A percentile compares a stretch with the other conserved stretches of the same genome.
phyloP scores from a whole-genome alignment of 1,140 invertebrate genomes.

The Bombus confusus region DNA sequence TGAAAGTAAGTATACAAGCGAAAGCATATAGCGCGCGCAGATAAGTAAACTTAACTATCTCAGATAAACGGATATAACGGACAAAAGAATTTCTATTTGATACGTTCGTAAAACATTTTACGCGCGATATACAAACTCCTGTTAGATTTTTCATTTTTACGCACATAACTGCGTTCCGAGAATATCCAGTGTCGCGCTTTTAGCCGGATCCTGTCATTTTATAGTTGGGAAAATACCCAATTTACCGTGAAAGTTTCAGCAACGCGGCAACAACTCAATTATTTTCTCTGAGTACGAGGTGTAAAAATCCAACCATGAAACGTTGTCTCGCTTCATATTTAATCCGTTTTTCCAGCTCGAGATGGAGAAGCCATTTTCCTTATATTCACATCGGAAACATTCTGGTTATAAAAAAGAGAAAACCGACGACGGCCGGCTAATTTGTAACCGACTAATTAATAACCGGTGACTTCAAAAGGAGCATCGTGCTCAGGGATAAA shows the following conservation, averaged over 20 bases:
- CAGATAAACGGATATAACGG: neutral
- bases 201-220: neutral
- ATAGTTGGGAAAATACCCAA: conserved; percentile 30
- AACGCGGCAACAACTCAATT: conserved; percentile 37
- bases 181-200: neutral
- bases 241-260: conserved; percentile 38
- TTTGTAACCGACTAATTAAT: conserved; percentile 28
- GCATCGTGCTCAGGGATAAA: neutral
- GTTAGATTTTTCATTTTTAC: neutral
- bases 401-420: neutral
- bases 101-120: neutral
- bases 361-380: conserved; percentile 32
- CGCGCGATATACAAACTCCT: neutral
- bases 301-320: conserved; percentile 37
- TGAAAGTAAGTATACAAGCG: too few species aligned
- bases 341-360: conserved; percentile 19
- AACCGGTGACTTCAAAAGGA: neutral
- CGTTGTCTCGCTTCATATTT: conserved; percentile 1
- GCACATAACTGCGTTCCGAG: too few species aligned
- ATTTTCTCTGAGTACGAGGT: conserved; percentile 5
- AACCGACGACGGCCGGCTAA: neutral
- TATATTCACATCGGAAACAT: neutral
- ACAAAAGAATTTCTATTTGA: neutral
- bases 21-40: too few species aligned
- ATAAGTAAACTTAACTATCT: too few species aligned